Evolutionary conservation across 2,113 vertebrate genomes (phyloP).

Genomic region (Pyxicephalus adspersus): DNA sequence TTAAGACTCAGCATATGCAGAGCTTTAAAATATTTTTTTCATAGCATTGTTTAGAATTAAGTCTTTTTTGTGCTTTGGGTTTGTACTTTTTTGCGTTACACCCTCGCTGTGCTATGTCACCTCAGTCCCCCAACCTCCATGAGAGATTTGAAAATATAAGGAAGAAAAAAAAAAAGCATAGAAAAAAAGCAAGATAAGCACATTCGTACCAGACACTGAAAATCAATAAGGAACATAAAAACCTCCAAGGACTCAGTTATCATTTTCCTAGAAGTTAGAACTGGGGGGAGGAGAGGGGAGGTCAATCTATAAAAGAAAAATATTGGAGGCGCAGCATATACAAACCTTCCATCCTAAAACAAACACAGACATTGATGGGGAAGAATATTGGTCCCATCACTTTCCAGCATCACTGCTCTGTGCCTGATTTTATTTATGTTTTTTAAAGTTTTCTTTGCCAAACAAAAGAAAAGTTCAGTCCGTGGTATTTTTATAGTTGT

Average conservation of each 20-base stretch:
- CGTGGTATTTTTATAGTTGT: background rate
- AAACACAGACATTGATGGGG: slow-evolving; percentile 29
- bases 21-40: too few species aligned
- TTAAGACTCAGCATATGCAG: too few species aligned
- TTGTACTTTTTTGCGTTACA: too few species aligned
- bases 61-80: too few species aligned
- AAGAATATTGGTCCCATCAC: slow-evolving; percentile 21
- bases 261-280: slow-evolving; percentile 33
- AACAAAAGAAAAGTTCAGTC: background rate
- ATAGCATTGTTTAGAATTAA: too few species aligned
- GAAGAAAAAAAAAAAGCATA: background rate
- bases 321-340: slow-evolving; percentile 34
- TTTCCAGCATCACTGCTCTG: background rate
- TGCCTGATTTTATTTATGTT: background rate
- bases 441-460: background rate
- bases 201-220: slow-evolving; percentile 8
- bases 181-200: slow-evolving; percentile 27
- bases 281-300: slow-evolving; percentile 7
- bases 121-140: background rate
- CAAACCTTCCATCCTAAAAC: slow-evolving; percentile 30
- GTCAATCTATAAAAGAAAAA: slow-evolving; percentile 43
- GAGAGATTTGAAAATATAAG: background rate
- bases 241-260: slow-evolving; percentile 40
- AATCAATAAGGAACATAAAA: slow-evolving; percentile 42
- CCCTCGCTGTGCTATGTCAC: too few species aligned